Base-by-base conservation (phyloP, 2,888 invertebrate species). In the Cryptophagus acutangulus region DNA sequence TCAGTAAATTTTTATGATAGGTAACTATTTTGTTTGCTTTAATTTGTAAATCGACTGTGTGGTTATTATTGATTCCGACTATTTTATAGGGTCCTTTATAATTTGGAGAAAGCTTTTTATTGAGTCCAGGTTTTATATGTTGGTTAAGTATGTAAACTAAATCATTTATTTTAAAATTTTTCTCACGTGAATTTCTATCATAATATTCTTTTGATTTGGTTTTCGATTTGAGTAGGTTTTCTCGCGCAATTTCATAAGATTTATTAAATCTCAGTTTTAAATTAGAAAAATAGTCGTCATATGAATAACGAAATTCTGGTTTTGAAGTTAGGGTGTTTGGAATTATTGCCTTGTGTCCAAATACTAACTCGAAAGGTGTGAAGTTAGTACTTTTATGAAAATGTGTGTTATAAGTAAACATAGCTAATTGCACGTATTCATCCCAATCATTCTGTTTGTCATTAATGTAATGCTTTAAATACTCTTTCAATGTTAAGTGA, bases 361-460 rank as follows among this genome's bases (percentile, higher is more conserved):
- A 67, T 2, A 66, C 2, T 17, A 66, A 36, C 46, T 66, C 66
- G 24, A 54, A 61, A 2, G 64, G 64, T 1, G 61, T 55, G 26
- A 51, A 61, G 6, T 56, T 45, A 1, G 63, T 65, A 1, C 59
- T 53, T 9, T 47, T 42, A 39, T 67, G 63, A 2, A 52, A 38
- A 2, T 42, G 46, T 18, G 55, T 53, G 18, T 62, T 60, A 40
- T 65, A 65, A 1, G 56, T 36, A 34, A 64, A 48, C 39, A 62
- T 54, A 0, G 59, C 61, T 9, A 55, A 52, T 3, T 36, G 36
- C 4, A 66, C 10, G 38, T 50, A 58, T 8, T 43, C 38, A 28
- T 61, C 59, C 62, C 63, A 65, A 42, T 65, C 51, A 8, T 44
- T 45, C 40, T 55, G 46, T 8, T 57, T 40, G 14, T 45, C 30